phyloP scores from a whole-genome alignment of 2,797 vertebrate species.

The Enteromius mattozi region DNA sequence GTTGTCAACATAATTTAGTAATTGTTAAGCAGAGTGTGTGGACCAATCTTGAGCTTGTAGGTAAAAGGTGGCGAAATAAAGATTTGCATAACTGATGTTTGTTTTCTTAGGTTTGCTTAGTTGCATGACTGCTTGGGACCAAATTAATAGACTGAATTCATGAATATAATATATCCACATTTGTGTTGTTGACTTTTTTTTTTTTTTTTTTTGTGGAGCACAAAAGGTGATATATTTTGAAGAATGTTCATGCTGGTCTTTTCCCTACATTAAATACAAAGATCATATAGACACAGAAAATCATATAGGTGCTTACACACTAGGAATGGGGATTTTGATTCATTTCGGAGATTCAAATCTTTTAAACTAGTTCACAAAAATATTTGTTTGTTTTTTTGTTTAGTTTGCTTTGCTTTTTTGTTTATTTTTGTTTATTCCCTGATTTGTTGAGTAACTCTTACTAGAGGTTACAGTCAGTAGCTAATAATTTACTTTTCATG shows the following conservation, averaged over 20 bases:
- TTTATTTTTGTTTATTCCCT: no score
- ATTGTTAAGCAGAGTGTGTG: slow-evolving; percentile 36
- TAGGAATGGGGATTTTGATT: background rate
- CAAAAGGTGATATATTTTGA: background rate
- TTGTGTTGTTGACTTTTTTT: background rate
- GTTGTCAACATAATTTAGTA: slow-evolving; percentile 36
- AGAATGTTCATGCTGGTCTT: background rate
- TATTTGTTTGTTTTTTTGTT: no score
- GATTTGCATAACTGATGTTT: slow-evolving; percentile 43
- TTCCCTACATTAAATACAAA: background rate
- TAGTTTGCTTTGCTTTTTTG: no score
- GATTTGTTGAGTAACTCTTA: no score
- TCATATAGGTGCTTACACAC: background rate
- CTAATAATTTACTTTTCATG: no score
- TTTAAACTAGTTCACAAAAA: background rate
- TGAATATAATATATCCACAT: background rate
- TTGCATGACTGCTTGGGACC: background rate
- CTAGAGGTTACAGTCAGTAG: no score
- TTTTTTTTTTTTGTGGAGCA: no score
- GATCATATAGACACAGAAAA: background rate
- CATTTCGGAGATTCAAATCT: background rate
- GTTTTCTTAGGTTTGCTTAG: slow-evolving; percentile 52
- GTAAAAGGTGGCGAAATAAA: slow-evolving; percentile 8
- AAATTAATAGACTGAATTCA: slow-evolving; percentile 8
- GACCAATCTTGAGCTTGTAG: slow-evolving; percentile 13